These are phyloP conservation scores for Melieria omissa DNA, from an alignment of 2,888 invertebrate genomes.

Conservation along the genomic window DNA sequence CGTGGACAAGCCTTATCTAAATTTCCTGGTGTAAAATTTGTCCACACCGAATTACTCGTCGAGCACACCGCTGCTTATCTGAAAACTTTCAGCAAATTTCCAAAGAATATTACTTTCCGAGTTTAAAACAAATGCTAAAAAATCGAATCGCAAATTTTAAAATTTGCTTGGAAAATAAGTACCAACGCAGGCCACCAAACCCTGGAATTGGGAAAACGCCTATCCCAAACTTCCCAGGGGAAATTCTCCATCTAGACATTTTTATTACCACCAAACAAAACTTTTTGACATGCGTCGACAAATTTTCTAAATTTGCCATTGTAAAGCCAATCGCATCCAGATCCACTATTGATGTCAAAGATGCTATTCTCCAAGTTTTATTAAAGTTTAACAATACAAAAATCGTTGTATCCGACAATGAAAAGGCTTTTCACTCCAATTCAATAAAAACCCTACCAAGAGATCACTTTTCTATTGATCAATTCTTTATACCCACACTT, in stretches of 20 bases:
- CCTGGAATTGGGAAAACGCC: too few relatives aligned
- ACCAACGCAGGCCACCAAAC: conserved; percentile 16
- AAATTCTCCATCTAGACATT: background rate
- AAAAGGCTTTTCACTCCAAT: too few relatives aligned
- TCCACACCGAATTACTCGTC: too few relatives aligned
- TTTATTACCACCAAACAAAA: background rate
- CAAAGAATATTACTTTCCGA: conserved; percentile 8
- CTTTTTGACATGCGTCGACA: background rate
- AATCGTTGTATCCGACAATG: too few relatives aligned
- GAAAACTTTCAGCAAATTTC: background rate
- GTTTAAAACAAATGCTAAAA: background rate
- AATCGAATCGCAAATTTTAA: background rate
- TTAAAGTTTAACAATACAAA: conserved; percentile 14
- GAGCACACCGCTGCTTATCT: background rate
- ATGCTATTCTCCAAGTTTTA: conserved; percentile 1
- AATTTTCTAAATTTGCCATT: background rate
- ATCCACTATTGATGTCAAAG: background rate
- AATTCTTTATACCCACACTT: conserved; percentile 25
- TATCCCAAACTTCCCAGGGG: too few relatives aligned
- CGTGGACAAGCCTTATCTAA: too few relatives aligned
- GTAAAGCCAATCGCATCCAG: conserved; percentile 1
- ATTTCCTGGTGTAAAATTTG: conserved; percentile 27
- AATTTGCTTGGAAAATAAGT: conserved; percentile 30
- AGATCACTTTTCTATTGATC: conserved; percentile 24
- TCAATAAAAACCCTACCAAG: conserved; percentile 1